Base-by-base conservation (phyloP, 1,140 invertebrate species). In the Lordiphosa clarofinis region DNA sequence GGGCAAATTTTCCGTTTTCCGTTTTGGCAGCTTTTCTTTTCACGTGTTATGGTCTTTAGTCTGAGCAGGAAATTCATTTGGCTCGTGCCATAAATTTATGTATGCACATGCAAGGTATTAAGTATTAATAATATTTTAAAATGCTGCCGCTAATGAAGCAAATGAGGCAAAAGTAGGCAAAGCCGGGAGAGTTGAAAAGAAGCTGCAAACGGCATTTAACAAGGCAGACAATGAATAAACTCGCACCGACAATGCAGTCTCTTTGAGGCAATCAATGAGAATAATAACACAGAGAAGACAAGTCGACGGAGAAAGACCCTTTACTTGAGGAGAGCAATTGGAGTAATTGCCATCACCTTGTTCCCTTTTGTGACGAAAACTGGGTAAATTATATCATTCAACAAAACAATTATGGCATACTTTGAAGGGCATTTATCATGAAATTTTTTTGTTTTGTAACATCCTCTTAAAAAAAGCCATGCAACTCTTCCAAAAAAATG, bases 81-180 rank as follows among this genome's bases (percentile, higher is more conserved):
- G 67, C 66, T 64, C 60, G 71, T 56, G 53, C 76, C 73, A 75
- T 82, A 72, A 79, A 79, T 82, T 66, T 54, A 58, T 58, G 42
- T 47, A 60, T 55, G 44, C 66, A 75, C 65, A 70, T 47, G 60
- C 60, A 39, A 72, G 68, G 61, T 71, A 82, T 81, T 81, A 81
- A 82, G 76, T 76, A 81, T 81, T 82, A 81, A 82, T 81, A 81
- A 75, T 81, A 72, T 81, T 82, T 79, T 82, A 81, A 81, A 82
- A 75, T 56, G 76, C 59, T 72, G 76, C 62, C 67, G 76, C 76
- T 81, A 81, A 82, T 81, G 75, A 81, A 68, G 76, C 75, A 56
- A 46, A 81, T 57, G 56, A 52, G 47, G 19, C 57, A 43, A 42
- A 28, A 57, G 37, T 31, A 28, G 61, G 54, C 40, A 37, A 54